Base-by-base conservation (phyloP, 2,888 invertebrate species). In the Scaptomyza tumidula region DNA sequence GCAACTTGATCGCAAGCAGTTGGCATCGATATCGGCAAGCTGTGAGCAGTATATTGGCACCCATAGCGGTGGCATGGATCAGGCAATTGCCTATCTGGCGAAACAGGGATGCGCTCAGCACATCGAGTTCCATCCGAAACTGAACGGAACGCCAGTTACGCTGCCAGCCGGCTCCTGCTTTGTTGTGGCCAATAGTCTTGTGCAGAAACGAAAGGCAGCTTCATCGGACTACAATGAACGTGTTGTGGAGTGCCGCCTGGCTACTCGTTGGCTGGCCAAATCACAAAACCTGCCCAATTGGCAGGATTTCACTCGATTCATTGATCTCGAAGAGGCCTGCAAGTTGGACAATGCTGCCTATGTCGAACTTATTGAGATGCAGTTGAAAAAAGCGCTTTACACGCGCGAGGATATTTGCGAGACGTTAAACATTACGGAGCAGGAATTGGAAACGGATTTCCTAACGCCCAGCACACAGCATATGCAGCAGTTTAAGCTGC, bases 31-130 rank as follows among this genome's bases (percentile, higher is more conserved):
- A 71, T 97, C 99, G 90, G 98, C 99, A 0, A 94, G 93, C 75
- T 96, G 97, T 90, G 99, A 99, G 93, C 94, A 96, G 74, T 97
- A 97, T 86, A 98, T 99, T 80, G 99, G 99, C 24, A 99, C 99
- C 1, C 96, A 98, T 92, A 99, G 99, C 27, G 99, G 99, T 43
- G 99, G 99, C 69, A 99, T 99, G 99, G 99, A 99, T 92, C 99
- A 99, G 93, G 99, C 99, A 0, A 98, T 99, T 86, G 98, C 98
- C 55, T 97, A 98, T 92, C 94, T 99, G 44, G 99, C 97, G 3
- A 95, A 95, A 89, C 93, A 95, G 91, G 96, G 96, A 72, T 95
- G 95, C 88, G 98, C 99, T 0, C 98, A 98, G 91, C 94, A 96
- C 86, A 99, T 99, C 78, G 96, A 98, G 86, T 99, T 99, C 93